Percentiles rank a stretch among this genome's conserved stretches.
Evolutionary conservation across 2,797 vertebrate genomes (phyloP).

Genomic region (Sebastes dallii): DNA sequence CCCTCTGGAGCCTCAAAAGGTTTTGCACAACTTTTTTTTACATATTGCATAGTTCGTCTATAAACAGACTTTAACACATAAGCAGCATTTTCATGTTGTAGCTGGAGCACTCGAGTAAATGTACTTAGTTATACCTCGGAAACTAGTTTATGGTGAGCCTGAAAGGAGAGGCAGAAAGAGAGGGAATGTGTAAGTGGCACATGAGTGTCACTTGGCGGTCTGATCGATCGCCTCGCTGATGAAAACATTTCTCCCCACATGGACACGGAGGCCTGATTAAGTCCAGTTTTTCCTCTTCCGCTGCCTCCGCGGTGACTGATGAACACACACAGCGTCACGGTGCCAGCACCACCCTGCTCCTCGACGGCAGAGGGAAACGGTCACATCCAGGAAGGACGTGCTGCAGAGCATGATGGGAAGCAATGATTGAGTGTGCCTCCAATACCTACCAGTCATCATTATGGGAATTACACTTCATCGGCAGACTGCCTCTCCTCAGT

Average conservation of each 20-base stretch:
- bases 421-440: slow-evolving; percentile 56
- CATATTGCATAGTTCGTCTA: not conserved
- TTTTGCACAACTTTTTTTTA: not conserved
- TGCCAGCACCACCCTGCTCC: slow-evolving; percentile 39
- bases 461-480: slow-evolving; percentile 60
- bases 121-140: not conserved
- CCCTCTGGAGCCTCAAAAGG: not conserved
- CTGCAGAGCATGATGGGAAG: slow-evolving; percentile 60
- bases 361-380: slow-evolving; percentile 46
- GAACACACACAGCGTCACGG: slow-evolving; percentile 1
- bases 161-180: not conserved
- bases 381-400: slow-evolving; percentile 62
- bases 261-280: slow-evolving; percentile 14
- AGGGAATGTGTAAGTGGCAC: not conserved
- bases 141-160: not conserved
- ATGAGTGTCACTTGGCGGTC: not conserved
- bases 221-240: slow-evolving; percentile 21
- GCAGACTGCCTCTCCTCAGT: slow-evolving; percentile 40
- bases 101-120: not conserved
- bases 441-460: slow-evolving; percentile 61
- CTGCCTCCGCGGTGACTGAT: slow-evolving; percentile 43
- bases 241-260: slow-evolving; percentile 22
- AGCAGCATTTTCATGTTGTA: not conserved
- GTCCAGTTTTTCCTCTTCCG: slow-evolving; percentile 8
- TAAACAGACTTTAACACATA: not conserved